Percentiles rank a stretch among this genome's conserved stretches.
Conservation (phyloP, 2,113 vertebrate genomes). For the Cacatua alba region DNA sequence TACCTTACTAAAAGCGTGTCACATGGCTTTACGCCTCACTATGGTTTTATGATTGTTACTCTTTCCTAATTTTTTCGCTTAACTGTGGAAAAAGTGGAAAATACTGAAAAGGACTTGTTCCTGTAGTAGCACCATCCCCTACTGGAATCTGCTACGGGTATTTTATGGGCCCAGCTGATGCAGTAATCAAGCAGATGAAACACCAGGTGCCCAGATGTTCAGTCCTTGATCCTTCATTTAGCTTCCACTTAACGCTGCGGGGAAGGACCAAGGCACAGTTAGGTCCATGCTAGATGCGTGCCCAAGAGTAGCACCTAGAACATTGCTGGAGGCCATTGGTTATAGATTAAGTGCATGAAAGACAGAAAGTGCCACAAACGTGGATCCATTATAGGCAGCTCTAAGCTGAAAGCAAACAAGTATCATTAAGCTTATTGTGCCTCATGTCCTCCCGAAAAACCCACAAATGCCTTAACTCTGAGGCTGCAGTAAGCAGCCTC, state of each 20-base stretch:
- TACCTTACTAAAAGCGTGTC: not conserved
- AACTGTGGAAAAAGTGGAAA: not conserved
- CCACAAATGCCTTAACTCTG: not conserved
- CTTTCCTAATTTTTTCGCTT: not conserved
- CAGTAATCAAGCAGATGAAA: not conserved
- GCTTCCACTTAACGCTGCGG: not conserved
- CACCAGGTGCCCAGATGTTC: not conserved
- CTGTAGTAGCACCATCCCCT: not conserved
- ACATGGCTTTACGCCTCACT: not conserved
- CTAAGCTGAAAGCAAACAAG: not conserved
- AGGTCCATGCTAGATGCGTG: not conserved
- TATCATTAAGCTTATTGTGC: not conserved
- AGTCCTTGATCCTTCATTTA: not conserved
- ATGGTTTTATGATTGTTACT: not conserved
- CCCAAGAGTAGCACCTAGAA: not conserved
- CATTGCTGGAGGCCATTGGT: not conserved
- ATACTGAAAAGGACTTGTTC: not conserved
- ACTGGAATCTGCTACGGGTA: not conserved
- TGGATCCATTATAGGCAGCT: not conserved
- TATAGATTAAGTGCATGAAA: not conserved
- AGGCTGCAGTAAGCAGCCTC: not conserved
- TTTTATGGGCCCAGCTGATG: not conserved
- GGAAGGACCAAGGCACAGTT: too few species aligned
- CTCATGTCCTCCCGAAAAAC: not conserved
- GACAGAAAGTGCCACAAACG: accelerated